Evolutionary conservation across 2,113 vertebrate genomes (phyloP).

Genomic region (Piprites chloris): DNA sequence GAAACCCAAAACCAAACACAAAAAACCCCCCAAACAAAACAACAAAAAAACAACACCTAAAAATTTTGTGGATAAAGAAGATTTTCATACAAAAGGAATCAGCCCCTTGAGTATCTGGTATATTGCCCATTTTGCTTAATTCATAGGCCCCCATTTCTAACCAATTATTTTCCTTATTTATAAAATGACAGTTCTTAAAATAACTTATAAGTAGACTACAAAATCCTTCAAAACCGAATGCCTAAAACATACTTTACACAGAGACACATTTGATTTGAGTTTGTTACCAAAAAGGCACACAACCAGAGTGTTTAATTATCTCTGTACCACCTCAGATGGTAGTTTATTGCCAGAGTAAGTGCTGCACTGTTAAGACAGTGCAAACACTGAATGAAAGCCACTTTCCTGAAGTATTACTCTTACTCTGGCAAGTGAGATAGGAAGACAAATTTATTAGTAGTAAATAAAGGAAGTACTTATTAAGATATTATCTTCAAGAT

Average conservation of each 20-base stretch:
- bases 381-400: not conserved
- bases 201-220: not conserved
- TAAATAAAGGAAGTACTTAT: not conserved
- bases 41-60: not conserved
- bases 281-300: not conserved
- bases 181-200: not conserved
- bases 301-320: not conserved
- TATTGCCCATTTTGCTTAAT: not conserved
- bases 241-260: not conserved
- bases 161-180: not conserved
- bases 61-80: not conserved
- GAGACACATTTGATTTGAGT: not conserved
- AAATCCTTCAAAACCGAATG: not conserved
- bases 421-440: not conserved
- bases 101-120: not conserved
- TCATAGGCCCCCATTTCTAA: not conserved
- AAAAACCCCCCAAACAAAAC: not conserved
- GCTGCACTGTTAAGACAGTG: not conserved
- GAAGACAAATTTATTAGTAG: conserved; percentile 5
- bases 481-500: not conserved
- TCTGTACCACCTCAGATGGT: not conserved
- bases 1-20: not conserved
- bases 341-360: not conserved
- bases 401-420: not conserved
- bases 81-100: not conserved